Base-by-base conservation (phyloP, 2,888 invertebrate species). In the Lasioglossum oenotherae region DNA sequence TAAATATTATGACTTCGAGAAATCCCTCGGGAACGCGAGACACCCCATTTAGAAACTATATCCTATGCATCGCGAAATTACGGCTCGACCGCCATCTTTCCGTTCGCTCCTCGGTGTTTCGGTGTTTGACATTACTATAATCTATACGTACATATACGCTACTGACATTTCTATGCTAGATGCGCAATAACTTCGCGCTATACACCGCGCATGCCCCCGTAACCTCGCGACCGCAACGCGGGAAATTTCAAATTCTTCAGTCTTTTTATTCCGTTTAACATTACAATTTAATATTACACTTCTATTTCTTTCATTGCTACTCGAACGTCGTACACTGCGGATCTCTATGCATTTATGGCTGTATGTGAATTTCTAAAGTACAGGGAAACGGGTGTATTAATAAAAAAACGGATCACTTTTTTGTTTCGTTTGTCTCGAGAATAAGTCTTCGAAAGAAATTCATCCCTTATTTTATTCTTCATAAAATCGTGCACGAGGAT, bases 21-120 rank as follows among this genome's bases (percentile, higher is more conserved):
- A 77, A 85, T 84, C 79, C 71, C 46, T 69, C 49, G 80, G 75
- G 80, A 89, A 86, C 71, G 78, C 60, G 80, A 75, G 84, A 76
- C 77, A 77, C 75, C 74, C 78, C 81, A 81, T 85, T 75, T 74
- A 49, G 81, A 57, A 82, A 87, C 80, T 87, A 91, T 89, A 89
- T 82, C 85, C 88, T 87, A 82, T 82, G 84, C 87, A 91, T 89
- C 83, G 83, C 81, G 80, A 84, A 82, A 87, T 90, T 86, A 87
- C 88, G 88, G 83, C 87, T 81, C 86, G 89, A 85, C 88, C 90
- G 92, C 93, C 93, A 93, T 92, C 88, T 93, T 92, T 90, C 87
- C 46, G 71, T 88, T 83, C 75, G 23, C 69, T 69, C 71, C 83
- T 78, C 86, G 83, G 76, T 76, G 88, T 91, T 92, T 92, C 86